A percentile compares a stretch with the other conserved stretches of the same genome.
phyloP scores from a whole-genome alignment of 2,113 vertebrate genomes.

The Drymodes brunneopygia region DNA sequence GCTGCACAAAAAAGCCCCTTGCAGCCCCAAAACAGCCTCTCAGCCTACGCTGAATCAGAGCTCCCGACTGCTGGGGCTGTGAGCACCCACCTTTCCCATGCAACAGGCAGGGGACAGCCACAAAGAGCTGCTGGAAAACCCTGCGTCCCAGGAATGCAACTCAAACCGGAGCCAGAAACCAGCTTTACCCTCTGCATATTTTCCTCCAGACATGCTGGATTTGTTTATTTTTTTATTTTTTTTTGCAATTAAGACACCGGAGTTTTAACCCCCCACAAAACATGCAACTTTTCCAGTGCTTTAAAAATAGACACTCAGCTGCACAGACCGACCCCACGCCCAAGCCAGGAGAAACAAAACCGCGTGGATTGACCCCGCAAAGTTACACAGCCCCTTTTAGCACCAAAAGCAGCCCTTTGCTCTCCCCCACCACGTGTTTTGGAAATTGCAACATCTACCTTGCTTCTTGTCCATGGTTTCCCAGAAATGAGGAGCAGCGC shows the following conservation, averaged over 20 bases:
- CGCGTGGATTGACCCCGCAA: not conserved
- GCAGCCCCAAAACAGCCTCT: not conserved
- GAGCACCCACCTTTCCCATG: not conserved
- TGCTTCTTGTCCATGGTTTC: constrained; percentile 72
- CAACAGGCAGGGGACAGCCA: not conserved
- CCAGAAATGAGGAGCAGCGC: constrained; percentile 57
- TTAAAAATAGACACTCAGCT: not conserved
- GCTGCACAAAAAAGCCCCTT: constrained; percentile 45
- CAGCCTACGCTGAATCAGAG: constrained; percentile 29
- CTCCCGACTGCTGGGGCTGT: not conserved
- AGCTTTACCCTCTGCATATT: not conserved
- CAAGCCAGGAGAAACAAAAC: not conserved
- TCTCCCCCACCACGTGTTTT: constrained; percentile 14
- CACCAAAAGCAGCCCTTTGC: not conserved
- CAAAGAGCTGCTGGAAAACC: not conserved
- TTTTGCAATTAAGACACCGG: not conserved
- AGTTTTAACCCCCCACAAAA: not conserved
- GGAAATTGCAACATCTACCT: constrained; percentile 67
- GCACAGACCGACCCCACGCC: not conserved
- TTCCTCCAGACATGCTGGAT: not conserved
- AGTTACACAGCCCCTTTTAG: not conserved
- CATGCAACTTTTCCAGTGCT: not conserved
- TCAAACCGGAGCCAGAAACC: not conserved
- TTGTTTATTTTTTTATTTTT: not conserved
- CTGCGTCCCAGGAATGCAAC: not conserved